A percentile compares a stretch with the other conserved stretches of the same genome.
Conservation (phyloP, 2,888 invertebrate genomes). For the Drosophila borborema region DNA sequence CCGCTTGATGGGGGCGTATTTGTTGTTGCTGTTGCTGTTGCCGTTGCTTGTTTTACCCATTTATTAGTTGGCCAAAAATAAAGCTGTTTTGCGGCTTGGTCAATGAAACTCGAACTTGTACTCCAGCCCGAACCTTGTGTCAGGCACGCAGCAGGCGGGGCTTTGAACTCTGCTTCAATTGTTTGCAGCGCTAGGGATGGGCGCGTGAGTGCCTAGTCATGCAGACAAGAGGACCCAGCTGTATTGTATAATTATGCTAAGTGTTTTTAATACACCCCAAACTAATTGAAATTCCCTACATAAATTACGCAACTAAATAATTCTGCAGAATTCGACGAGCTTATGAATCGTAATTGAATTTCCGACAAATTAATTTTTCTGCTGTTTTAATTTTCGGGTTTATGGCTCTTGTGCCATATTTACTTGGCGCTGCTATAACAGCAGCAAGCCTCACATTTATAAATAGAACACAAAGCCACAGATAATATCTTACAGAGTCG, state of each 20-base stretch:
- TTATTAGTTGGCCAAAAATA: conserved; percentile 64
- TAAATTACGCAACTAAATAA: conserved; percentile 15
- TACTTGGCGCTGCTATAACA: background rate
- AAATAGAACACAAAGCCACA: background rate
- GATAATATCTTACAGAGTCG: background rate
- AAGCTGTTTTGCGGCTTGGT: conserved; percentile 61
- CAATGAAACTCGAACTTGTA: conserved; percentile 66
- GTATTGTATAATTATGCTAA: conserved; percentile 21
- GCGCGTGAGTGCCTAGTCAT: conserved; percentile 25
- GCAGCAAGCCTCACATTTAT: background rate
- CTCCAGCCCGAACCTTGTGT: conserved; percentile 39
- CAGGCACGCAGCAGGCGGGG: conserved; percentile 51
- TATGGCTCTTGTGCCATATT: background rate
- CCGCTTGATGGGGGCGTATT: conserved; percentile 70
- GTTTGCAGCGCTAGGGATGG: conserved; percentile 43
- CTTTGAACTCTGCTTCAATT: conserved; percentile 65
- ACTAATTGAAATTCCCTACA: conserved; percentile 22
- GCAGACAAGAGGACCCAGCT: conserved; percentile 18
- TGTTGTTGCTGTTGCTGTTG: conserved; percentile 11
- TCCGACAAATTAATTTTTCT: conserved; percentile 7
- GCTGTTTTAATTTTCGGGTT: background rate
- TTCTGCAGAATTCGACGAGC: conserved; percentile 17
- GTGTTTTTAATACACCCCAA: conserved; percentile 5
- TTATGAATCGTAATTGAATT: conserved; percentile 2
- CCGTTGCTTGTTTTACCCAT: conserved; percentile 32